phyloP scores from a whole-genome alignment of 2,888 invertebrate genomes.

The Malacosoma neustria region DNA sequence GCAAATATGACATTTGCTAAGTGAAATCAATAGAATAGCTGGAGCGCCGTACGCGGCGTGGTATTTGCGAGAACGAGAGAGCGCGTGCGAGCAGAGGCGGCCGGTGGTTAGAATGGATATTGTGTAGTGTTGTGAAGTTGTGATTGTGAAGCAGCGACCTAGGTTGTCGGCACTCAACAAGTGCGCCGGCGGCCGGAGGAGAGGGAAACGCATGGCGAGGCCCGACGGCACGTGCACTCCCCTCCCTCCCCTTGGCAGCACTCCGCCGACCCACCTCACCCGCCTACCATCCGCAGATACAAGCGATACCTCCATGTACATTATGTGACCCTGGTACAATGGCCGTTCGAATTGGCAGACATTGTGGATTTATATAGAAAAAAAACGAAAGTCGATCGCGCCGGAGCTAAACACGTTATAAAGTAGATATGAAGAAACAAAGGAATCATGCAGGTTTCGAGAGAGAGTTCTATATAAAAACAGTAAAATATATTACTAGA shows the following conservation, averaged over 20 bases:
- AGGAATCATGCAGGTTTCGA: too few species aligned
- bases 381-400: too few species aligned
- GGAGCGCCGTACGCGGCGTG: constrained; percentile 11
- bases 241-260: constrained; percentile 20
- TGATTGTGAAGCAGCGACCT: constrained; percentile 5
- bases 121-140: constrained; percentile 10
- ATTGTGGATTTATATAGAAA: constrained; percentile 45
- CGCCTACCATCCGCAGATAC: constrained; percentile 24
- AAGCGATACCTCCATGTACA: constrained; percentile 38
- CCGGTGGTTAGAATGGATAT: constrained; percentile 16
- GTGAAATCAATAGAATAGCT: constrained; percentile 28
- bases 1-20: constrained; percentile 8
- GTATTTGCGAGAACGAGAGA: constrained; percentile 32
- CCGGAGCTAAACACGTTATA: too few species aligned
- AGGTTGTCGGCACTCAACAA: constrained; percentile 42
- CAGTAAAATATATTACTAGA: too few species aligned
- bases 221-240: constrained; percentile 61
- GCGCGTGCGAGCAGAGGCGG: constrained; percentile 21
- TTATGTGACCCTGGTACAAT: constrained; percentile 50
- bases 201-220: constrained; percentile 57
- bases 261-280: constrained; percentile 19
- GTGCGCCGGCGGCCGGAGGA: constrained; percentile 36
- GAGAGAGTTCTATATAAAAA: too few species aligned
- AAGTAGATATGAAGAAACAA: too few species aligned
- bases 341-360: constrained; percentile 63